Percentiles rank a stretch among this genome's conserved stretches.
phyloP scores from a whole-genome alignment of 1,140 invertebrate species.

The Zophobas atratus region DNA sequence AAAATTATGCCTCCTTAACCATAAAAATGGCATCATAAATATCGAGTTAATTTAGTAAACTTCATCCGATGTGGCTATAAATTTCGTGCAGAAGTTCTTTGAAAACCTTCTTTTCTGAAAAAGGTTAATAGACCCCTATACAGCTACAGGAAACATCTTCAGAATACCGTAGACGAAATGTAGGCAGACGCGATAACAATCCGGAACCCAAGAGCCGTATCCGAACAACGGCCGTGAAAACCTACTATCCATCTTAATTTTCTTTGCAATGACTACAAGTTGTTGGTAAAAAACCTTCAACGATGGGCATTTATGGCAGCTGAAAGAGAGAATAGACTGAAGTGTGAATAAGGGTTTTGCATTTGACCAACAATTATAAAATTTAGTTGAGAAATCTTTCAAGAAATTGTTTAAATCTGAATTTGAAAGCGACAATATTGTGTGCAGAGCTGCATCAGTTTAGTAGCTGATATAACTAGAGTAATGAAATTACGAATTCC shows the following conservation, averaged over 20 bases:
- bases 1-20: constrained; percentile 14
- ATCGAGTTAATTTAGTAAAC: constrained; percentile 25
- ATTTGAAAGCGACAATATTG: too few relatives aligned
- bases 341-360: neutral
- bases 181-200: constrained; percentile 40
- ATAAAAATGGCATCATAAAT: constrained; percentile 31
- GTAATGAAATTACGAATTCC: too few relatives aligned
- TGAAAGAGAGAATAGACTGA: neutral
- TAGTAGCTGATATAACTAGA: too few relatives aligned
- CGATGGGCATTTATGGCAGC: neutral
- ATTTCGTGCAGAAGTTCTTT: constrained; percentile 13
- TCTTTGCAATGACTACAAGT: constrained; percentile 20
- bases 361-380: too few relatives aligned
- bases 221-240: constrained; percentile 35
- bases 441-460: too few relatives aligned
- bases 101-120: constrained; percentile 1
- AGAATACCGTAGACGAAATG: constrained; percentile 39
- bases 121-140: constrained; percentile 37
- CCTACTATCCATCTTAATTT: constrained; percentile 38
- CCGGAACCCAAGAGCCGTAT: constrained; percentile 29
- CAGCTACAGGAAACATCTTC: constrained; percentile 38
- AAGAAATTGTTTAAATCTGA: too few relatives aligned
- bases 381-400: too few relatives aligned
- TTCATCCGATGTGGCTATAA: constrained; percentile 15
- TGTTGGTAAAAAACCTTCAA: constrained; percentile 2